A percentile compares a stretch with the other conserved stretches of the same genome.
These are phyloP conservation scores for Drosophila pectinifera DNA, from an alignment of 1,140 invertebrate species.

Conservation along the genomic window DNA sequence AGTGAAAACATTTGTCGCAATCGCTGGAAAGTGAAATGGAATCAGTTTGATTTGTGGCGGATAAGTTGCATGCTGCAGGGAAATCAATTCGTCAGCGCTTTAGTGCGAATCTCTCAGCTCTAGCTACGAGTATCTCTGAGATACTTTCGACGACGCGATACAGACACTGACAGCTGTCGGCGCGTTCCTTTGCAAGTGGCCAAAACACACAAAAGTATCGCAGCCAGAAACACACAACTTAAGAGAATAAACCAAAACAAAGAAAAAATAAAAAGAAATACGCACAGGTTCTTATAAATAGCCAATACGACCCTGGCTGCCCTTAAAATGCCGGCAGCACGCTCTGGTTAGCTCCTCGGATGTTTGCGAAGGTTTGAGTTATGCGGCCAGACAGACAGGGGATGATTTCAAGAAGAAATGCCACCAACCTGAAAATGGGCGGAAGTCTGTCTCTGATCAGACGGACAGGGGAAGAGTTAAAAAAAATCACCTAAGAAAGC, in stretches of 20 bases:
- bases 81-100: constrained; percentile 36
- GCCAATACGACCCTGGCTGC: constrained; percentile 71
- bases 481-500: too few relatives aligned
- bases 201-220: constrained; percentile 70
- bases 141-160: constrained; percentile 26
- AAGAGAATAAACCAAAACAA: constrained; percentile 17
- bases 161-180: constrained; percentile 71
- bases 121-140: constrained; percentile 18
- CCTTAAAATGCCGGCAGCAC: constrained; percentile 73
- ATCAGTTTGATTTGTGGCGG: constrained; percentile 49
- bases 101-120: constrained; percentile 26
- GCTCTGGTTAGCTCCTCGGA: constrained; percentile 54
- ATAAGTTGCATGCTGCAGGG: constrained; percentile 18
- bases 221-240: constrained; percentile 38
- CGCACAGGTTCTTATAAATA: constrained; percentile 68
- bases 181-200: constrained; percentile 50
- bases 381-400: constrained; percentile 60
- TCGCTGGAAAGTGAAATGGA: constrained; percentile 65
- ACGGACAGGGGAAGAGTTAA: too few relatives aligned
- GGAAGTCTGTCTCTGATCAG: constrained; percentile 42
- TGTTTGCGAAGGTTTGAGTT: constrained; percentile 49
- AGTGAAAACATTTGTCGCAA: constrained; percentile 64
- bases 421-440: constrained; percentile 48
- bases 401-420: constrained; percentile 24
- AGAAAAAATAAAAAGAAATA: constrained; percentile 36